A percentile compares a stretch with the other conserved stretches of the same genome.
Evolutionary conservation across 1,140 invertebrate genomes (phyloP).

Genomic region (Drosophila varians): DNA sequence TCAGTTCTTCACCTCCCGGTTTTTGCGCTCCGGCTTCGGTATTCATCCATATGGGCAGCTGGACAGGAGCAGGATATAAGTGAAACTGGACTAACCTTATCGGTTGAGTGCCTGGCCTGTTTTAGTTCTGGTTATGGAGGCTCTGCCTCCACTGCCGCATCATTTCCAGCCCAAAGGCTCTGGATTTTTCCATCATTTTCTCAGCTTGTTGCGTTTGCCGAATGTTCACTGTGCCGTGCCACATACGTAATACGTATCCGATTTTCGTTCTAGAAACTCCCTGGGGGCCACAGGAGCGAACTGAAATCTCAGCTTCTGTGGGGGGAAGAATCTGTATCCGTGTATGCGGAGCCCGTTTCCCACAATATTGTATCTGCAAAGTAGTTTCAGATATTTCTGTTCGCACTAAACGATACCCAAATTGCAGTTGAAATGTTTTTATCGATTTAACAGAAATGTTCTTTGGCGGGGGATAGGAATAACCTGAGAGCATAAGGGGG

Average conservation of each 20-base stretch:
- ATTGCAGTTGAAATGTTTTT: conserved; percentile 74
- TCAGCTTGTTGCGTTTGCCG: conserved; percentile 24
- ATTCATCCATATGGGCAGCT: conserved; percentile 64
- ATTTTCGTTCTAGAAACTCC: conserved; percentile 34
- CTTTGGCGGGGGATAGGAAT: background rate
- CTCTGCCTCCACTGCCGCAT: background rate
- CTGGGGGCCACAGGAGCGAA: conserved; percentile 26
- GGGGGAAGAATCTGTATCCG: conserved; percentile 1
- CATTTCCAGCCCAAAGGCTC: background rate
- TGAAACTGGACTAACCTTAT: conserved; percentile 61
- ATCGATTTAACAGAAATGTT: conserved; percentile 70
- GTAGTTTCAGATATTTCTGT: conserved; percentile 39
- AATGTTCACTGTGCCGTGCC: conserved; percentile 2
- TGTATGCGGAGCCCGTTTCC: conserved; percentile 26
- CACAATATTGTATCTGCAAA: conserved; percentile 39
- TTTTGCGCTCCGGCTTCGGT: conserved; percentile 8
- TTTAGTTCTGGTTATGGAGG: conserved; percentile 11
- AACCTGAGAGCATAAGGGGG: background rate
- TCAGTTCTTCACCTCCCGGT: conserved; percentile 45
- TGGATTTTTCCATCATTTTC: conserved; percentile 11
- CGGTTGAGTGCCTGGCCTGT: conserved; percentile 34
- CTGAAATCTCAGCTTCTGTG: conserved; percentile 39
- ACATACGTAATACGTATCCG: conserved; percentile 1
- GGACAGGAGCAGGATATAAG: conserved; percentile 37
- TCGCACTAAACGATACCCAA: conserved; percentile 61